Conservation (phyloP, 2,888 invertebrate genomes). For the Villa cingulata region DNA sequence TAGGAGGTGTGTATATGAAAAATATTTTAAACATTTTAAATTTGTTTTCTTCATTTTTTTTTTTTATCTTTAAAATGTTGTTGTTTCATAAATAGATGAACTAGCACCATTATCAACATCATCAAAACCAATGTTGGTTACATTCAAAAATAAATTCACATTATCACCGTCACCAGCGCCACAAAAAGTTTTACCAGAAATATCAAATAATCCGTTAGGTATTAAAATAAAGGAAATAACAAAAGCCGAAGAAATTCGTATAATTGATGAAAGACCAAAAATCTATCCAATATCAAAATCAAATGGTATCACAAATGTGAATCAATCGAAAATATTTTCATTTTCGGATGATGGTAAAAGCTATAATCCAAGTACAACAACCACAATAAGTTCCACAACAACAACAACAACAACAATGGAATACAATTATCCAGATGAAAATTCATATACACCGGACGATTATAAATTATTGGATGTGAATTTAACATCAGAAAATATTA, state of each 20-base stretch:
- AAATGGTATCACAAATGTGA: constrained; percentile 1
- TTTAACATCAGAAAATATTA: constrained; percentile 1
- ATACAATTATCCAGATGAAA: neutral
- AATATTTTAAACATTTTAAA: neutral
- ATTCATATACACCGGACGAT: too few relatives aligned
- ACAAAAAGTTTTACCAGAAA: too few relatives aligned
- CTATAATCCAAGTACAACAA: neutral
- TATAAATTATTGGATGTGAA: neutral
- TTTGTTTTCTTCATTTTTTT: neutral
- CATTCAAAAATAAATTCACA: neutral
- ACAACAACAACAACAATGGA: constrained; percentile 14
- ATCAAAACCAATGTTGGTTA: neutral
- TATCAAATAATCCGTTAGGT: constrained; percentile 20
- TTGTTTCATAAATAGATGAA: neutral
- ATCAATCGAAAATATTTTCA: neutral
- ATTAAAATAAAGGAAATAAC: constrained; percentile 36
- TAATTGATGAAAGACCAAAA: constrained; percentile 27
- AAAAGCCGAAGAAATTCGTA: constrained; percentile 32
- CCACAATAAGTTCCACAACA: constrained; percentile 12
- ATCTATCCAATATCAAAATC: constrained; percentile 23
- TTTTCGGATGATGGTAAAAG: too few relatives aligned
- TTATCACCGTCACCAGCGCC: neutral
- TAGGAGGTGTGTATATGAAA: too few relatives aligned
- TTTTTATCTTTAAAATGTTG: neutral
- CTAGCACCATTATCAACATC: too few relatives aligned